Evolutionary conservation across 2,888 invertebrate species (phyloP), one percentile per base, ranked within the genome.

Genomic region (Drosophila neotestacea): DNA sequence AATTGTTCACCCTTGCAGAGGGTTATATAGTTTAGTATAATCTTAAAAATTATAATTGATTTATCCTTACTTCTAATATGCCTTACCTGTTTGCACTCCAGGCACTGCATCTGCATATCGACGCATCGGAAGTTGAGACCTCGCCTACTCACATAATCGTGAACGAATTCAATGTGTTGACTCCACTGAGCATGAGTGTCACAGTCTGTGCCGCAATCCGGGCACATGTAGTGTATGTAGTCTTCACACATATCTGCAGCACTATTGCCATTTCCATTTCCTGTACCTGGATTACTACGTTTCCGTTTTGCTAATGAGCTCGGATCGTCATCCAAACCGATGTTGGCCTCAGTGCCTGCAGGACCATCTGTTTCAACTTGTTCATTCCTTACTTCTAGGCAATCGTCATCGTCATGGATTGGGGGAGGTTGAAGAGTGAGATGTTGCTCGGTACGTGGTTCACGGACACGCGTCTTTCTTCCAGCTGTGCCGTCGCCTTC

Each of bases 151-250:
- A 89, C 88, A 54, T 88, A 90, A 48, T 91, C 90, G 55, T 91
- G 91, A 4, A 90, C 90, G 44, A 83, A 88, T 48, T 91, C 90
- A 58, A 91, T 90, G 55, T 91, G 91, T 51, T 90, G 90, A 27
- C 79, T 86, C 91, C 91, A 91, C 50, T 91, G 90, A 3, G 79
- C 77, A 16, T 85, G 82, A 0, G 84, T 88, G 7, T 83, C 86
- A 55, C 90, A 90, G n/a, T 91, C 91, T 9, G 83, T 79, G 6
- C 84, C 85, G 51, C 91, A 91, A 36, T 91, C 89, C 0, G 91
- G 91, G 42, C 91, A 91, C 70, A 84, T 88, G 47, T 89, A 91
- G 32, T 91, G 78, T 50, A 91, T 85, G 42, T 90, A 90, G 47
- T 91, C 91, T 54, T 90, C 90, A 41, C 89, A 88, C 6, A 87